Evolutionary conservation across 2,888 invertebrate genomes (phyloP), one percentile per base, ranked within the genome.

Genomic region (Micoletzkya japonica): DNA sequence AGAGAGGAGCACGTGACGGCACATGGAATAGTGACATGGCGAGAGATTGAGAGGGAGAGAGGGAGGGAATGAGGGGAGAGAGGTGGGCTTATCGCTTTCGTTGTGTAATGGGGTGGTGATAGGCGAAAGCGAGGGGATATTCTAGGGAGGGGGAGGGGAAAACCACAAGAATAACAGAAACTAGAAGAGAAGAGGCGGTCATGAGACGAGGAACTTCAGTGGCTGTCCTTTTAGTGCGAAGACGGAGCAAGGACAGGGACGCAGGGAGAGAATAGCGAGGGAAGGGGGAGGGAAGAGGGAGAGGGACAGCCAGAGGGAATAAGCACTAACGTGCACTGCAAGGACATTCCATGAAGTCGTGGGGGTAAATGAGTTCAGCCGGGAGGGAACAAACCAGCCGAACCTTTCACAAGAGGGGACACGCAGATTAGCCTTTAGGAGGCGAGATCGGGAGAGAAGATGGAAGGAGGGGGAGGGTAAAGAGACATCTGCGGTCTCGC

Each of bases 271-370:
- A 57, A 4, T 57, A 24, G 34, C 20, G 34, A 20, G 14, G 57
- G 32, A 10, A 32, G 4, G 32, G 24, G 32, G n/a, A n/a, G 50
- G 20, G 44, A 49, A 32, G 32, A 36, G 24, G 63, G 32, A 20
- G 50, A 63, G 37, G 52, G 10, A 14, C 24, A n/a, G 63, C 30
- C 39, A 37, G 44, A 20, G 50, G 7, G 63, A 63, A 32, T 32
- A 50, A 63, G 39, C 39, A 59, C 39, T 59, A 39, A 59, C 39
- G 20, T n/a, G 26, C 6, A 26, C 24, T 14, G n/a, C 37, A 36
- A 7, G 7, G 37, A 26, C 36, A 26, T 59, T 26, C 20, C 28
- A 39, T 30, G 59, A 59, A 39, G 17, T 20, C 36, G 60, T 44
- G 63, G 34, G 50, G 4, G 58, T 14, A 58, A 20, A 49, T 49